These are phyloP conservation scores for Pristiophorus japonicus DNA, from an alignment of 2,113 vertebrate species.

Conservation along the genomic window DNA sequence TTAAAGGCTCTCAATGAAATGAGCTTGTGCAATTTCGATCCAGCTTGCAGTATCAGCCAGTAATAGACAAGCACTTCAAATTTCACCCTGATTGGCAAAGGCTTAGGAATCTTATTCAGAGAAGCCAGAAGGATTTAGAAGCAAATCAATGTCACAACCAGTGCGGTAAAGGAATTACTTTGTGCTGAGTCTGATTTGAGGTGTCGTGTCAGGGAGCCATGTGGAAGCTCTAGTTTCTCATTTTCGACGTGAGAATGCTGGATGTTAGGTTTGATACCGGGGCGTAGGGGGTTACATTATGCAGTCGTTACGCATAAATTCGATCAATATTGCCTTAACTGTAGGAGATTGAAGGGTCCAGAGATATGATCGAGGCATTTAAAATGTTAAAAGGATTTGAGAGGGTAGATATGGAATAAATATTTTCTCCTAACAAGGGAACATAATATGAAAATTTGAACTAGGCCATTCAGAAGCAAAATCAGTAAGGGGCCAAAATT, in stretches of 20 bases:
- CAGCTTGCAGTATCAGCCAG: neutral
- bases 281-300: neutral
- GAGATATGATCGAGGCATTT: too few species aligned
- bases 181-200: neutral
- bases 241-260: neutral
- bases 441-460: too few species aligned
- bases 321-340: too few species aligned
- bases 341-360: too few species aligned
- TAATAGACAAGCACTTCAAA: neutral
- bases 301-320: neutral
- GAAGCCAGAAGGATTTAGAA: neutral
- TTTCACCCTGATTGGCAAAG: neutral
- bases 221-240: neutral
- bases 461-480: too few species aligned
- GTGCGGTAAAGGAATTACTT: neutral
- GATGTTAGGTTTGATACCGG: neutral
- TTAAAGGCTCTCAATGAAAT: constrained; percentile 6
- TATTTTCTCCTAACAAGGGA: too few species aligned
- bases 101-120: neutral
- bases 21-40: neutral
- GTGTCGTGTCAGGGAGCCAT: neutral
- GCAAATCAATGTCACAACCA: neutral
- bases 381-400: too few species aligned
- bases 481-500: too few species aligned
- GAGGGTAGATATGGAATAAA: too few species aligned